Conservation (phyloP, 2,113 vertebrate genomes). For the Indicator indicator region DNA sequence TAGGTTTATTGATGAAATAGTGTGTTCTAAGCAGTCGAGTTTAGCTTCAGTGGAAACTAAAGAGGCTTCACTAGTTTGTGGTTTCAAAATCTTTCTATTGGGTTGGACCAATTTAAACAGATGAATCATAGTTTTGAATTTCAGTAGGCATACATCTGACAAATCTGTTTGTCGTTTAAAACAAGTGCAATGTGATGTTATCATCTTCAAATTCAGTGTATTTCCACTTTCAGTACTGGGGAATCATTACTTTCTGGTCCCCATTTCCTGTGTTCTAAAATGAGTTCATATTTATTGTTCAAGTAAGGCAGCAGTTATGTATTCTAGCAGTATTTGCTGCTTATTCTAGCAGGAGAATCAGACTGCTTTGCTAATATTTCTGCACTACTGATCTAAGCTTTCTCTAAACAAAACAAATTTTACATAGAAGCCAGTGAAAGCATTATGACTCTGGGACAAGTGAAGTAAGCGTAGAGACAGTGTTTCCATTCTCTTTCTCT, state of each 20-base stretch:
- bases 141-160: background rate
- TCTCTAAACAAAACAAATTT: slow-evolving; percentile 9
- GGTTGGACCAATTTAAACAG: background rate
- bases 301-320: background rate
- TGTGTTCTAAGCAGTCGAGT: background rate
- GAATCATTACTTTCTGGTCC: background rate
- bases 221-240: background rate
- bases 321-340: background rate
- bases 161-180: background rate
- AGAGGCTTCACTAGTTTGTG: background rate
- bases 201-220: background rate
- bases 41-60: background rate
- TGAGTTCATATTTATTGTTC: background rate
- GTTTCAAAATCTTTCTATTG: background rate
- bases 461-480: background rate
- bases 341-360: background rate
- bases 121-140: background rate
- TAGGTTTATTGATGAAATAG: background rate
- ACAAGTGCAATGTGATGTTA: background rate
- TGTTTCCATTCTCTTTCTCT: background rate
- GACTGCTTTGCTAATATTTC: background rate
- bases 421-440: background rate
- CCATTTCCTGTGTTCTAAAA: background rate
- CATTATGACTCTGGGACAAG: background rate
- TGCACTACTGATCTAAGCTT: background rate